Evolutionary conservation across 1,140 invertebrate species (phyloP).

Genomic region (Plodia interpunctella): DNA sequence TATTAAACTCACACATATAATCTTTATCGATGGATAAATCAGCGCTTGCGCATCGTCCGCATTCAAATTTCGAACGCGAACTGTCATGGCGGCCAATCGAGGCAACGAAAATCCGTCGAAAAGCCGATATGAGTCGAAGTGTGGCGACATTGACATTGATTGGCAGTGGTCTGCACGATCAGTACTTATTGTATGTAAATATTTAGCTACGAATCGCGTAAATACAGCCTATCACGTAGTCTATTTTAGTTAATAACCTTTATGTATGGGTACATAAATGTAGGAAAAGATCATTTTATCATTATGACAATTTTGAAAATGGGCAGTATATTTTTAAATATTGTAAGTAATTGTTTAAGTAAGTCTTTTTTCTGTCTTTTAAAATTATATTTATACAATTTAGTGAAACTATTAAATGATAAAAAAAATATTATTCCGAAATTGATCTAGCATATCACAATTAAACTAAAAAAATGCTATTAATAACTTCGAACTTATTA

Average conservation of each 20-base stretch:
- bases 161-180: slow-evolving; percentile 23
- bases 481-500: too few species aligned
- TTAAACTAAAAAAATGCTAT: background rate
- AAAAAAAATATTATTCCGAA: too few species aligned
- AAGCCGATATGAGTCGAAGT: slow-evolving; percentile 32
- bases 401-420: too few species aligned
- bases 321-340: too few species aligned
- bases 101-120: slow-evolving; percentile 42
- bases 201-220: background rate
- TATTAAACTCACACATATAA: slow-evolving; percentile 25
- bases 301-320: too few species aligned
- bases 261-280: too few species aligned
- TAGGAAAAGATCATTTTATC: too few species aligned
- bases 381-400: too few species aligned
- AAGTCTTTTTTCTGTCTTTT: too few species aligned
- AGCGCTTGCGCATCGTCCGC: slow-evolving; percentile 63
- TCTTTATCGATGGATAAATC: slow-evolving; percentile 61
- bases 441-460: too few species aligned
- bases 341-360: too few species aligned
- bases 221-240: too few species aligned
- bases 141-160: slow-evolving; percentile 61
- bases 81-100: slow-evolving; percentile 57
- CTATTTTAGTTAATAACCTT: background rate
- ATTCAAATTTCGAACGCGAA: slow-evolving; percentile 71
- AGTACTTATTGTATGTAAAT: slow-evolving; percentile 27